These are phyloP conservation scores for Ladona fulva DNA, from an alignment of 1,140 invertebrate species.

Conservation along the genomic window DNA sequence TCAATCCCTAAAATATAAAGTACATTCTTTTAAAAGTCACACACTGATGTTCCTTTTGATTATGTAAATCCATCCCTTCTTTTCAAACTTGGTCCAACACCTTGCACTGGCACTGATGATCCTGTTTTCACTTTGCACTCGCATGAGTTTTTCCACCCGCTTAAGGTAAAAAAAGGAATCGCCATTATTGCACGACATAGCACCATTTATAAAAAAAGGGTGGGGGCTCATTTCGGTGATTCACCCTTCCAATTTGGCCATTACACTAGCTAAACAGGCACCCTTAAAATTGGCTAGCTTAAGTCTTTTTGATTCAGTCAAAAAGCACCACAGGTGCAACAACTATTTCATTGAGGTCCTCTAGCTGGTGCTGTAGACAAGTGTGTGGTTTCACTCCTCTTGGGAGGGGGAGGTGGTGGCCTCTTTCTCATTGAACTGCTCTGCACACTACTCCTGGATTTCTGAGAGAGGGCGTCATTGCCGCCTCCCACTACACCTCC, in stretches of 20 bases:
- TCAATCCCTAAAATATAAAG: not conserved
- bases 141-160: not conserved
- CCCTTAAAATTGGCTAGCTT: not conserved
- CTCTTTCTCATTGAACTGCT: constrained; percentile 42
- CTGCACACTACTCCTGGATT: constrained; percentile 21
- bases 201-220: not conserved
- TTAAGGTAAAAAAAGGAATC: not conserved
- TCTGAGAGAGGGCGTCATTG: constrained; percentile 17
- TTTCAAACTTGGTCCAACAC: not conserved
- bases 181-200: constrained; percentile 5
- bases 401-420: constrained; percentile 68
- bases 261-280: not conserved
- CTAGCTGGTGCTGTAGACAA: constrained; percentile 40
- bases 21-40: not conserved
- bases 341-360: constrained; percentile 36
- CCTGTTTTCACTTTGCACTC: not conserved
- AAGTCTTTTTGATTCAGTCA: not conserved
- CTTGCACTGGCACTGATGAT: not conserved
- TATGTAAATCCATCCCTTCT: not conserved
- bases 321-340: constrained; percentile 12
- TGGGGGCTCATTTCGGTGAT: not conserved
- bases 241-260: not conserved
- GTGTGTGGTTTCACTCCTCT: constrained; percentile 67
- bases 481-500: constrained; percentile 30
- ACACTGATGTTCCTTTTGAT: not conserved